Evolutionary conservation across 2,888 invertebrate species (phyloP).

Genomic region (Napeogenes sylphis): DNA sequence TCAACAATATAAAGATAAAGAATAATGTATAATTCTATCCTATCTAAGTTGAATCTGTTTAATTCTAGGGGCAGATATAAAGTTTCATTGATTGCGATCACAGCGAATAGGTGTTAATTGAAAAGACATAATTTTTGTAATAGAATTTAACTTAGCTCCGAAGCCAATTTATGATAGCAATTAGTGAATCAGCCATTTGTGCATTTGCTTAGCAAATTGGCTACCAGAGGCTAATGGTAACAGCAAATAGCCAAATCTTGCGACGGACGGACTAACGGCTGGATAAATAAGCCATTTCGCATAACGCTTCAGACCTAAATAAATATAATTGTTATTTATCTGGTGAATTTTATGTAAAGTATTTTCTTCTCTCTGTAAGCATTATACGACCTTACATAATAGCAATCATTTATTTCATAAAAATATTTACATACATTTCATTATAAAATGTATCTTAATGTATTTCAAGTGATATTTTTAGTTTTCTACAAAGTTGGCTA

Average conservation of each 20-base stretch:
- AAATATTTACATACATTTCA: too few relatives aligned
- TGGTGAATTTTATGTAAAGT: neutral
- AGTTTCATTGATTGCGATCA: constrained; percentile 19
- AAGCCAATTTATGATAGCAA: constrained; percentile 21
- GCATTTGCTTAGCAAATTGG: constrained; percentile 5
- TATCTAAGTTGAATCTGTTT: neutral
- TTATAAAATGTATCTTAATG: too few relatives aligned
- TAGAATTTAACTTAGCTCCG: constrained; percentile 8
- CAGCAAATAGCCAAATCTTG: neutral
- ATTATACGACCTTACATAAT: too few relatives aligned
- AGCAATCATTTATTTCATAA: too few relatives aligned
- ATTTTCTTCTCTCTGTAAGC: too few relatives aligned
- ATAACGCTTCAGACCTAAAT: neutral
- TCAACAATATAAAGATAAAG: too few relatives aligned
- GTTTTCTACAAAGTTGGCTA: too few relatives aligned
- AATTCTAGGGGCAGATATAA: neutral
- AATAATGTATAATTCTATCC: neutral
- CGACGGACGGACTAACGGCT: neutral
- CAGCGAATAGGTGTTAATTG: constrained; percentile 19
- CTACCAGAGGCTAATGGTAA: constrained; percentile 4
- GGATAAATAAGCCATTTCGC: neutral
- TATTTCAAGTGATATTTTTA: too few relatives aligned
- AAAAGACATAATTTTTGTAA: constrained; percentile 15
- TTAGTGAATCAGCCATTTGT: constrained; percentile 15
- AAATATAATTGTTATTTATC: neutral